phyloP scores from a whole-genome alignment of 2,113 vertebrate species.

The Eulemur macaco region DNA sequence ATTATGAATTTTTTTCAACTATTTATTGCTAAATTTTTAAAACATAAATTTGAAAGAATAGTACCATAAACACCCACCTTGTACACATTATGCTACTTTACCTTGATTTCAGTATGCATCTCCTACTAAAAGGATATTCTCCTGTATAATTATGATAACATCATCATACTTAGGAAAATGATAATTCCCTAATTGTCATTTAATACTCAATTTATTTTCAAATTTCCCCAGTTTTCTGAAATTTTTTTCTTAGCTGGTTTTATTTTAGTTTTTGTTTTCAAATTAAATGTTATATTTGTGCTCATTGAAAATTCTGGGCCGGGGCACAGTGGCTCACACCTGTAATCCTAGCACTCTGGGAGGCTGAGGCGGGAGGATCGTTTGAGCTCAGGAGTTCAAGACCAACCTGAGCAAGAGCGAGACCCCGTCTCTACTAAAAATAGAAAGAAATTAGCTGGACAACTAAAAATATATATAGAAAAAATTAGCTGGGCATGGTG shows the following conservation, averaged over 20 bases:
- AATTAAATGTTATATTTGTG: neutral
- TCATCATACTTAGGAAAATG: neutral
- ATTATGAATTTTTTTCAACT: conserved; percentile 3
- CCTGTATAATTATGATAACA: neutral
- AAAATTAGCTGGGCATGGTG: no score
- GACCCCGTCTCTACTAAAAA: no score
- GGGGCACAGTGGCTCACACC: no score
- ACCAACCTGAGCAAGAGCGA: no score
- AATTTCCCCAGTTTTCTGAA: conserved; percentile 29
- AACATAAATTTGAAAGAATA: neutral
- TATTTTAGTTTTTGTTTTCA: neutral
- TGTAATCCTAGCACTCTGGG: no score
- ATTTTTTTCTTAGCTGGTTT: neutral
- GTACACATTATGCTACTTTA: neutral
- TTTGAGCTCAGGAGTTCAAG: no score
- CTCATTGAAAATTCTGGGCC: neutral
- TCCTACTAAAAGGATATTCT: neutral
- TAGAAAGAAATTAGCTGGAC: no score
- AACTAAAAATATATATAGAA: no score
- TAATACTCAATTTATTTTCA: neutral
- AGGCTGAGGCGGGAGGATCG: no score
- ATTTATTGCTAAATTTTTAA: neutral
- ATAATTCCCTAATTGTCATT: neutral
- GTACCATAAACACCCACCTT: neutral
- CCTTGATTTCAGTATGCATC: neutral